Evolutionary conservation across 1,140 invertebrate species (phyloP).

Genomic region (Diprion similis): DNA sequence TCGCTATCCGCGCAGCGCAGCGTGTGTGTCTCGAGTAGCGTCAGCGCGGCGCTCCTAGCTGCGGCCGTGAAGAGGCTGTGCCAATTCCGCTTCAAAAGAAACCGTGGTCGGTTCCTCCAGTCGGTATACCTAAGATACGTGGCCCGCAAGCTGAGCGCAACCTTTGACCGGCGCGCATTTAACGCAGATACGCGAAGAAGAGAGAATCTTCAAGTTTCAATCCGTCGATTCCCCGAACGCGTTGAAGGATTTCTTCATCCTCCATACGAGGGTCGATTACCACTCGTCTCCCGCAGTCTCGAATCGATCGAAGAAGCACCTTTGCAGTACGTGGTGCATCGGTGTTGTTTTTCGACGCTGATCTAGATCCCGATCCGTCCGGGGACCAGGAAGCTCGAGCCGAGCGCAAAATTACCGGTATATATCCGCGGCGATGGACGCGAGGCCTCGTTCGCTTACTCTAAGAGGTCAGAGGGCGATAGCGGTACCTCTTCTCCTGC

Average conservation of each 20-base stretch:
- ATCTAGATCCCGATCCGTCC: slow-evolving; percentile 46
- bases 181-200: no score
- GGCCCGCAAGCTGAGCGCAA: not conserved
- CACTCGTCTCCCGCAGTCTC: not conserved
- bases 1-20: not conserved
- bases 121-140: not conserved
- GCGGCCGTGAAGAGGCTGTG: not conserved
- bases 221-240: no score
- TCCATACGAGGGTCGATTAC: not conserved
- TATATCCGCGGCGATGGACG: slow-evolving; percentile 38
- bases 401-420: slow-evolving; percentile 55
- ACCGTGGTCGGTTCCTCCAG: no score
- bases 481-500: slow-evolving; percentile 54
- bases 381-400: slow-evolving; percentile 52
- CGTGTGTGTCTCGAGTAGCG: not conserved
- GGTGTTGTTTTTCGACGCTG: not conserved
- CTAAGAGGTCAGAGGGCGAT: slow-evolving; percentile 58
- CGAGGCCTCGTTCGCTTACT: slow-evolving; percentile 48
- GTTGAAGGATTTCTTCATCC: no score
- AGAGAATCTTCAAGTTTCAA: no score
- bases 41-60: no score
- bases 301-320: no score
- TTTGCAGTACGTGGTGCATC: no score
- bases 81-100: not conserved
- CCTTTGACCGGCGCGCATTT: not conserved